Evolutionary conservation across 2,113 vertebrate genomes (phyloP), one percentile per base, ranked within the genome.

Genomic region (Sturnira hondurensis): DNA sequence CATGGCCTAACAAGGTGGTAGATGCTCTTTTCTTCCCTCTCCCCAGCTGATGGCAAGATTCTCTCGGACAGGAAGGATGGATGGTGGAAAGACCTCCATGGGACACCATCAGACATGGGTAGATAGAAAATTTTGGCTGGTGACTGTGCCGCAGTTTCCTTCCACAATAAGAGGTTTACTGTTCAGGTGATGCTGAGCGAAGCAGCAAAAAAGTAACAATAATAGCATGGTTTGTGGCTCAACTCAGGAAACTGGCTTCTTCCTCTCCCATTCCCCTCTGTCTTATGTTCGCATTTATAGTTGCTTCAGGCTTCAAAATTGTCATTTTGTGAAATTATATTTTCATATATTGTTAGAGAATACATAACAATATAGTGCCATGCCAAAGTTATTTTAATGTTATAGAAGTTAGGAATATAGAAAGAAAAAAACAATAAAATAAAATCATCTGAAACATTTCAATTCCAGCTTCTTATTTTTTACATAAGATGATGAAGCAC

Each of bases 271-370:
- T 76, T 65, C 50, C 86, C 47, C 8, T n/a, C n/a, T 92, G 36
- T 68, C n/a, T 93, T 83, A 63, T 38, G 63, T 86, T 93, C 93
- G 38, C 63, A 92, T 94, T 80, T 76, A 54, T 54, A 92, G 70
- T 92, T 96, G 78, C 84, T 96, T 93, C 54, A 93, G 95, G 73
- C 74, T 96, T 93, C 88, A 92, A 78, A 94, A 67, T 58, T 94
- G 47, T 89, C 89, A 95, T 94, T 97, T 86, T 89, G 92, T 96
- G 76, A 94, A 94, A 81, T 93, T 70, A 61, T 82, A 74, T 84
- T 93, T 94, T 88, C 77, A 94, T 77, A 58, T 86, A 73, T 82
- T 91, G 52, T 96, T 91, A 52, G 76, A 93, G 68, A 77, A 73
- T 81, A 71, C n/a, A 93, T 84, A 90, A 76, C 50, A 87, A 85